Evolutionary conservation across 1,140 invertebrate genomes (phyloP).

Genomic region (Diuraphis noxia): DNA sequence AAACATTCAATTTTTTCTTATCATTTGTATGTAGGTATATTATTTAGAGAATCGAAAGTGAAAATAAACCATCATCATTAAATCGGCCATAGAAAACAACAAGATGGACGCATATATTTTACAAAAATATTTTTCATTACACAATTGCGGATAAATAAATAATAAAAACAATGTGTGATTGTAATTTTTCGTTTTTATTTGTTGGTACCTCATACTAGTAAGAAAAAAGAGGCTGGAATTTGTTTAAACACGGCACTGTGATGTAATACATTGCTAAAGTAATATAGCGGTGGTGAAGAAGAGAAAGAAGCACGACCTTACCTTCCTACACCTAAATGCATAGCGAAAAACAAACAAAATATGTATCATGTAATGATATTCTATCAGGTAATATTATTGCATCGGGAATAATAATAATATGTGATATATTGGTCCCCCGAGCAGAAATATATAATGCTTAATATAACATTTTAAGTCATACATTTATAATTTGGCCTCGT

Average conservation of each 20-base stretch:
- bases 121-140: background rate
- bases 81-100: background rate
- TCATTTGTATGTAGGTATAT: background rate
- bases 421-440: background rate
- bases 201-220: background rate
- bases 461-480: background rate
- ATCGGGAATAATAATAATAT: background rate
- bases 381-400: background rate
- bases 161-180: background rate
- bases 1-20: background rate
- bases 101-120: background rate
- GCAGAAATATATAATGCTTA: background rate
- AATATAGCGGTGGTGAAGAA: background rate
- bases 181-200: background rate
- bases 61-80: background rate
- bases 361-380: background rate
- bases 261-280: background rate
- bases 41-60: background rate
- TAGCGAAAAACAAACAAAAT: background rate
- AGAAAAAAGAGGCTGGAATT: background rate
- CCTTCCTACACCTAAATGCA: background rate
- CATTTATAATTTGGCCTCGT: slow-evolving; percentile 7
- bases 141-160: background rate
- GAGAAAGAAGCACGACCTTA: background rate
- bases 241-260: background rate